Conservation (phyloP, 2,113 vertebrate genomes). For the Myiagra hebetior region DNA sequence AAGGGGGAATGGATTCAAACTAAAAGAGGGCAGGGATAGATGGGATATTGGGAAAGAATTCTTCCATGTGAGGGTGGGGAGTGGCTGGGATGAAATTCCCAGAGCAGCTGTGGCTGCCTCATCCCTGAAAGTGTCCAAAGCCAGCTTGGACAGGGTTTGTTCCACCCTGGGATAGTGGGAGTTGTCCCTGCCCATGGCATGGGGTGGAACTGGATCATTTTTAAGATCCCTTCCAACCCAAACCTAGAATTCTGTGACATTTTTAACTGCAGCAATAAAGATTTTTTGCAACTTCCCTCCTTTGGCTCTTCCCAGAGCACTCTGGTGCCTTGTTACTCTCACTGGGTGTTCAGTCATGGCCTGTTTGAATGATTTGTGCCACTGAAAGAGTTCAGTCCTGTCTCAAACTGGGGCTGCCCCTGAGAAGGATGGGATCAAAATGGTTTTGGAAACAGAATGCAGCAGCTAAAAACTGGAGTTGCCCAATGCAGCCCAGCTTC, state of each 20-base stretch:
- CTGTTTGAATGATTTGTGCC: not conserved
- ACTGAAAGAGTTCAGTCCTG: not conserved
- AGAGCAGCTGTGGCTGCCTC: not conserved
- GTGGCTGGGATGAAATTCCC: not conserved
- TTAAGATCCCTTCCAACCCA: not conserved
- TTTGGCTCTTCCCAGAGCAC: not conserved
- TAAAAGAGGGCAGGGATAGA: rapidly evolving
- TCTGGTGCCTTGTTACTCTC: not conserved
- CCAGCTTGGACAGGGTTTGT: not conserved
- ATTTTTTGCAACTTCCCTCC: not conserved
- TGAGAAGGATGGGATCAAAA: not conserved
- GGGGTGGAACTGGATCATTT: not conserved
- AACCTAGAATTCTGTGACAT: not conserved
- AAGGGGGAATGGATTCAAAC: not conserved
- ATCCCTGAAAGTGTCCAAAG: not conserved
- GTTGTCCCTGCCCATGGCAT: not conserved
- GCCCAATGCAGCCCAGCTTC: not conserved
- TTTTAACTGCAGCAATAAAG: not conserved
- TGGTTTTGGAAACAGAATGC: not conserved
- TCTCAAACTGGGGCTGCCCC: not conserved
- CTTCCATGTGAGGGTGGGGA: rapidly evolving
- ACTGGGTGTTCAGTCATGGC: not conserved
- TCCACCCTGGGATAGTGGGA: not conserved
- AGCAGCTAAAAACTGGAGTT: not conserved
- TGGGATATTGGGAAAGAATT: not conserved